Base-by-base conservation (phyloP, 2,113 vertebrate species). In the Spea bombifrons region DNA sequence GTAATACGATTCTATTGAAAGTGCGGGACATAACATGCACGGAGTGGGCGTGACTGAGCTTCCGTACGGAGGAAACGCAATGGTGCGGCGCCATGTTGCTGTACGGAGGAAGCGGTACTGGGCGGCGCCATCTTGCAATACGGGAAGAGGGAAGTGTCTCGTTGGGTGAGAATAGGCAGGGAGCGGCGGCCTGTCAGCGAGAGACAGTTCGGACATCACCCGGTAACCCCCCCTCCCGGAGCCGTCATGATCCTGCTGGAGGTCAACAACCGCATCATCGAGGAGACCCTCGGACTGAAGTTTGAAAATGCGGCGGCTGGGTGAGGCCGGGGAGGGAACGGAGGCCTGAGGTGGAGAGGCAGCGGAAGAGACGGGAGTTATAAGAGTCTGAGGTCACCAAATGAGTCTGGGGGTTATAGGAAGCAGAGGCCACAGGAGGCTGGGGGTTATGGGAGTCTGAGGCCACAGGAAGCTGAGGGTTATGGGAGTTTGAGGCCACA, bases 191-290 rank as follows among this genome's bases (percentile, higher is more conserved):
- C 86, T 86, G 85, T 86, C 84, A 84, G 86, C 85, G 85, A 79
- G 87, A 85, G 74, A 82, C 81, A 71, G 82, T 82, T 86, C 75
- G 79, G 87, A 81, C 85, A 80, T 79, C 82, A 84, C 68, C 12
- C 83, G 67, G 81, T 65, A 44, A 65, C 47, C 69, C 30, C 50
- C 69, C 59, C 77, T 75, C 80, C 84, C 5, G 87, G 80, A 82
- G 86, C 90, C 91, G 92, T 90, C 85, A 98, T 98, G 97, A 98
- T 98, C 92, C 93, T 98, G 89, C 90, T 98, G 90, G 97, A 98
- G 92, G 96, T 98, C 83, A 98, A 98, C 87, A 98, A 98, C 93
- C 95, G 96, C 83, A 98, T 98, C 84, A 94, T 98, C 83, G 96
- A 98, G 87, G 97, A 98, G 91, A 97, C 95, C 84, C 91, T 97